Percentiles rank a stretch among this genome's conserved stretches.
Evolutionary conservation across 1,140 invertebrate genomes (phyloP).

Genomic region (Araneus ventricosus): DNA sequence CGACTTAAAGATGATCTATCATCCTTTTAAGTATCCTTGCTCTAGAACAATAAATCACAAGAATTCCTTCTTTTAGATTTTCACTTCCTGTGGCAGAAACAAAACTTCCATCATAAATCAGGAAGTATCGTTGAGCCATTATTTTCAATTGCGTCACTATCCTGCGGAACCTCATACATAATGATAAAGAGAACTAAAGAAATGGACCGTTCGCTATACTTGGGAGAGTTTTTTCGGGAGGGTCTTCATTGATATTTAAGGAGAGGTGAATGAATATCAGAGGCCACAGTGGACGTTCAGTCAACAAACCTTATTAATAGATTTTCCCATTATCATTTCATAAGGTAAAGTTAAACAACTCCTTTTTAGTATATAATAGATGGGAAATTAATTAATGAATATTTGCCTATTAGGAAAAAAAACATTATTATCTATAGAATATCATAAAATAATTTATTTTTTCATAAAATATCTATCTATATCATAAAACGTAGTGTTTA

Average conservation of each 20-base stretch:
- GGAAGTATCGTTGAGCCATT: slow-evolving; percentile 43
- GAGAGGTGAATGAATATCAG: not conserved
- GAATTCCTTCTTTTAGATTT: slow-evolving; percentile 32
- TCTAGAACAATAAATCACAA: slow-evolving; percentile 2
- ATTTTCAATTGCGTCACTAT: slow-evolving; percentile 51
- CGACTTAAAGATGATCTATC: slow-evolving; percentile 19
- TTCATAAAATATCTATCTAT: too few species aligned
- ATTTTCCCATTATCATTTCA: not conserved
- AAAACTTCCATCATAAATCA: slow-evolving; percentile 60
- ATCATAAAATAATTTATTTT: too few species aligned
- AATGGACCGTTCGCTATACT: not conserved
- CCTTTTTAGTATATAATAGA: too few species aligned
- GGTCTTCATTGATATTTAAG: not conserved
- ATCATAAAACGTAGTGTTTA: too few species aligned
- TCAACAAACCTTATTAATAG: not conserved
- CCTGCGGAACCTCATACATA: slow-evolving; percentile 39
- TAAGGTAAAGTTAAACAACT: too few species aligned
- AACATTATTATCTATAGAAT: too few species aligned
- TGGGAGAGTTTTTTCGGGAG: not conserved
- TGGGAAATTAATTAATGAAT: too few species aligned
- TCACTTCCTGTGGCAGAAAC: slow-evolving; percentile 43
- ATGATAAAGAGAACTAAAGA: slow-evolving; percentile 1
- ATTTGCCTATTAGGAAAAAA: too few species aligned
- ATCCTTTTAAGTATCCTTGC: slow-evolving; percentile 39
- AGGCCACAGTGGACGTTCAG: not conserved